Evolutionary conservation across 30 jellyfish, hydroid and myxozoan genomes (phyloP), one percentile per base, ranked within the genome.

Genomic region (Aurelia sp.): DNA sequence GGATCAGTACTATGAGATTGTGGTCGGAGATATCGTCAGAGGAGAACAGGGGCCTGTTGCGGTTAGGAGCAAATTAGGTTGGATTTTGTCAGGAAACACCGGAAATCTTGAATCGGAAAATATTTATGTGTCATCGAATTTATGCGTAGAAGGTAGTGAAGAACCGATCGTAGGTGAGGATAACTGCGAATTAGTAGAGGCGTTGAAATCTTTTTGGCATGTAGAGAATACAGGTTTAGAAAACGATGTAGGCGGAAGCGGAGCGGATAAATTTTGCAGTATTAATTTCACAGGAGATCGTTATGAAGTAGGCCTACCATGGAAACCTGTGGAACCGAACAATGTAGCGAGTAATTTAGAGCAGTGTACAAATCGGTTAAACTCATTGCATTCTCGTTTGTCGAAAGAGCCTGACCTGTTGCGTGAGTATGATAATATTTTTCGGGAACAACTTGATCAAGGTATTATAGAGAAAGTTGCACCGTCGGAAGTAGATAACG

Each of bases 311-410:
- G 73, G 73, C 41, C 30, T 62, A 40, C 73, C 73, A 62, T 62
- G 73, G 73, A 62, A 62, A 40, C 73, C 73, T 62, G 30, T 33
- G 30, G 73, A 62, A 62, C 73, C 73, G 30, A 40, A 62, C 30
- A 40, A 17, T 4, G 30, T 62, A 1, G 30, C 21, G 21, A 62
- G 73, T 62, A 62, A 8, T 8, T 62, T 62, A n/a, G 73, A 62
- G 20, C 73, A n/a, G 30, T 62, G 73, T 62, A 62, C 21, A 40
- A 62, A 62, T 9, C 73, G 73, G 20, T 62, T 62, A 62, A 62
- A 13, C 3, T 62, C 73, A 15, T 62, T 62, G 73, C 30, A 62
- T 62, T 62, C 73, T 62, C 73, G 20, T 62, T 62, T 62, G 73
- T 33, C 30, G 30, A 40, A 33, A n/a, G 13, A 62, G 1, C 21